Percentiles rank a stretch among this genome's conserved stretches.
Evolutionary conservation across 2,888 invertebrate species (phyloP).

Genomic region (Heliconius aoede): DNA sequence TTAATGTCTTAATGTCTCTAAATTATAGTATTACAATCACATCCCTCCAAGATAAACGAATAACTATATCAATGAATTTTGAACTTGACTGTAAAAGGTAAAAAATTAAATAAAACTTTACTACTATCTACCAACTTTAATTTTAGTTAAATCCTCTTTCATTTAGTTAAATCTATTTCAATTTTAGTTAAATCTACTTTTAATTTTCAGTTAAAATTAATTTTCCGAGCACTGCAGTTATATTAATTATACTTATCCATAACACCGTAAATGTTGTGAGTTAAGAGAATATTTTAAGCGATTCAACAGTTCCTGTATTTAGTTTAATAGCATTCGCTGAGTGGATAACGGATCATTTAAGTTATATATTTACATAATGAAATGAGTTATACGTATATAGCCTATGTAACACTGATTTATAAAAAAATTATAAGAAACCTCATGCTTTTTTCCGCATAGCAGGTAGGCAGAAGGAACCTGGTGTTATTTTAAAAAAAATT

Average conservation of each 20-base stretch:
- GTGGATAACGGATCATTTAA: conserved; percentile 39
- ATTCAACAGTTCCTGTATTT: conserved; percentile 36
- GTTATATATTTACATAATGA: background rate
- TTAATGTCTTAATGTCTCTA: conserved; percentile 3
- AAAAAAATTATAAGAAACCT: too few species aligned
- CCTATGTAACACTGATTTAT: too few species aligned
- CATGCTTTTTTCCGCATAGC: too few species aligned
- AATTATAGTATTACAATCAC: conserved; percentile 15
- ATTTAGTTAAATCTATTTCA: background rate
- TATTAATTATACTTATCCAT: background rate
- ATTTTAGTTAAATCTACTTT: background rate
- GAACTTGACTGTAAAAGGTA: too few species aligned
- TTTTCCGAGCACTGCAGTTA: background rate
- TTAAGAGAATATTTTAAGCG: conserved; percentile 14
- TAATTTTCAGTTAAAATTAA: too few species aligned
- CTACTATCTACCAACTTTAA: too few species aligned
- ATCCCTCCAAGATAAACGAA: background rate
- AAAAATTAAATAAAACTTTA: too few species aligned
- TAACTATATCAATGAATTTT: background rate
- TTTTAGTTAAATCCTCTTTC: background rate
- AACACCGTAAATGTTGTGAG: background rate
- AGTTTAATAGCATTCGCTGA: conserved; percentile 19
- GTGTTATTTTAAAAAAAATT: too few species aligned
- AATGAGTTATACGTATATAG: background rate
- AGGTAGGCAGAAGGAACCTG: too few species aligned